phyloP scores from a whole-genome alignment of 2,797 vertebrate genomes.

The Botia almorhae region DNA sequence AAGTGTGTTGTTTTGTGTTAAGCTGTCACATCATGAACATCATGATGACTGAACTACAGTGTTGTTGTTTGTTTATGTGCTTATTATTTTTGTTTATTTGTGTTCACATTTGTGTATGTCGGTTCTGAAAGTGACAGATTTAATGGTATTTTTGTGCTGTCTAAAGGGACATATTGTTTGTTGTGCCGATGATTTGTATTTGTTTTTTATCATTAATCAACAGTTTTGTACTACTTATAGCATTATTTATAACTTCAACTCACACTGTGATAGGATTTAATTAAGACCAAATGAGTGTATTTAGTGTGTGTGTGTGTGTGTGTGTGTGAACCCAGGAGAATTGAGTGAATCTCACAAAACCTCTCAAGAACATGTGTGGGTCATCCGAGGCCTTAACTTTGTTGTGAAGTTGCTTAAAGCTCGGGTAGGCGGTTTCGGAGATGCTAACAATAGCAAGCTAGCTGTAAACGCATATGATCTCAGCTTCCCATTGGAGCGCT shows the following conservation, averaged over 20 bases:
- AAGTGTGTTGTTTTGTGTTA: too few relatives aligned
- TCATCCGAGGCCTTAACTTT: background rate
- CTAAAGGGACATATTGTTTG: background rate
- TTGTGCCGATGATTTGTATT: background rate
- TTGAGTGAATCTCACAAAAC: background rate
- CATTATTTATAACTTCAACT: background rate
- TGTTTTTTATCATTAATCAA: background rate
- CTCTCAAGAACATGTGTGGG: background rate
- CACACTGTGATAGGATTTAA: background rate
- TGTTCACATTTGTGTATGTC: too few relatives aligned
- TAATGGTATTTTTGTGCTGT: background rate
- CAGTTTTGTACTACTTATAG: background rate
- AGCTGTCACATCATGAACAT: too few relatives aligned
- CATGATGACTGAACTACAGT: too few relatives aligned
- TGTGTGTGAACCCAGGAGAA: constrained; percentile 14
- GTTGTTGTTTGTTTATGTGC: too few relatives aligned
- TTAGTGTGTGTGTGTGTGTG: constrained; percentile 1
- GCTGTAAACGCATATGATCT: too few relatives aligned
- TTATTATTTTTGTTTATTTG: too few relatives aligned
- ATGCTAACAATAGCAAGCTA: too few relatives aligned
- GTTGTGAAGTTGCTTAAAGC: too few relatives aligned
- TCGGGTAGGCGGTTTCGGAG: too few relatives aligned
- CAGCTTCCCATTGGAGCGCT: too few relatives aligned
- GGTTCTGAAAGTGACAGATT: background rate
- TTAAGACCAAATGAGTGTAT: background rate